Base-by-base conservation (phyloP, 2,888 invertebrate species). In the Patella depressa region DNA sequence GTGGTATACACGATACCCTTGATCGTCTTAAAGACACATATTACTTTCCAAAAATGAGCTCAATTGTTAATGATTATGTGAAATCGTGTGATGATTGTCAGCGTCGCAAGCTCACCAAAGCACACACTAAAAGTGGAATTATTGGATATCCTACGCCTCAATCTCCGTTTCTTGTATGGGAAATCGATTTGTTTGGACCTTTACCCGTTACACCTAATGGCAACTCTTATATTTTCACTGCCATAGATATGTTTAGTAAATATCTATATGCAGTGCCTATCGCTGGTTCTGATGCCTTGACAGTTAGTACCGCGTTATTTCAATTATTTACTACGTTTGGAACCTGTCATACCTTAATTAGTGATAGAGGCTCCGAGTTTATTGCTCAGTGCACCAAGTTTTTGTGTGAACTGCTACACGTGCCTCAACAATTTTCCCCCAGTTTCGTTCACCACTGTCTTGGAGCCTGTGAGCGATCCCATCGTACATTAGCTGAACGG, bases 361-460 rank as follows among this genome's bases (percentile, higher is more conserved):
- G 34, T 71, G 29, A 71, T 71, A 14, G 45, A 29, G 71, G 71
- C 34, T 34, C 34, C 5, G 34, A 73, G 24, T 73, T 73, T 53
- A 73, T 29, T 34, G 73, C 53, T 45, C 53, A 34, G 53, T 45
- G 34, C 17, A 45, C 73, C 2, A 45, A 53, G 17, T 45, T 5
- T 17, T 17, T 65, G 17, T 45, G 17, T 53, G 17, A 53, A 53
- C 45, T 73, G 15, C 15, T 73, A 17, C 53, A 24, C 5, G 53
- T n/a, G 34, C 34, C 34, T 4, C 34, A 34, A 34, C 34, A 34
- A 34, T 34, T 75, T 24, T 76, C 78, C 15, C 78, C 78, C 14
- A 73, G 73, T 34, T 73, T 70, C 19, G 71, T 73, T 19, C 81
- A 81, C 53, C 76, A 79, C 45, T 81, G 81, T 45, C 71, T 79